These are phyloP conservation scores for Pteronotus mesoamericanus DNA, from an alignment of 2,797 vertebrate species.

Conservation along the genomic window DNA sequence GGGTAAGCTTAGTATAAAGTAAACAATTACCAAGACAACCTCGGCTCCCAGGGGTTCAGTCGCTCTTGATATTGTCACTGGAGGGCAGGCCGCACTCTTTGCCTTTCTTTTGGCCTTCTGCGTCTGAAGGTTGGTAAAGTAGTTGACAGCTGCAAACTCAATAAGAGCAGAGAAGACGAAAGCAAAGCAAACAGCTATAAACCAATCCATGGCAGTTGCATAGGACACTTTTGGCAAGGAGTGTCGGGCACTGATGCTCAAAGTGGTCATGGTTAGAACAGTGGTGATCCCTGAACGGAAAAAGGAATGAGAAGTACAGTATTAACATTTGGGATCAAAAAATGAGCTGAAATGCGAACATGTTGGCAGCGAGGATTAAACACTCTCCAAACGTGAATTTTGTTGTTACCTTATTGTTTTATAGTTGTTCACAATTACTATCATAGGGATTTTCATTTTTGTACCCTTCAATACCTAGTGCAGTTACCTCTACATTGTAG, in stretches of 20 bases:
- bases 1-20: conserved; percentile 81
- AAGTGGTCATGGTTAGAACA: conserved; percentile 95
- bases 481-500: background rate
- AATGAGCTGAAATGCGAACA: background rate
- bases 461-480: background rate
- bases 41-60: conserved; percentile 86
- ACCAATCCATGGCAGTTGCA: conserved; percentile 97
- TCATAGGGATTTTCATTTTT: background rate
- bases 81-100: conserved; percentile 83
- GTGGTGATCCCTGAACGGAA: conserved; percentile 91
- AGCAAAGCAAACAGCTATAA: conserved; percentile 97
- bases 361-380: background rate
- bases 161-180: conserved; percentile 97
- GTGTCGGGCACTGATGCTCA: conserved; percentile 96
- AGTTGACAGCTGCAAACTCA: conserved; percentile 97
- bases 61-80: conserved; percentile 81
- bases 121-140: conserved; percentile 95
- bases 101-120: conserved; percentile 88
- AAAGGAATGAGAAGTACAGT: background rate
- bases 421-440: background rate
- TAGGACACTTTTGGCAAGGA: conserved; percentile 97
- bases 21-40: conserved; percentile 87
- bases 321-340: background rate
- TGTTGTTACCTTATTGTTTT: background rate
- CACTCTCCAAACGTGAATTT: background rate